Percentiles rank a stretch among this genome's conserved stretches.
Evolutionary conservation across 2,113 vertebrate species (phyloP).

Genomic region (Passer domesticus): DNA sequence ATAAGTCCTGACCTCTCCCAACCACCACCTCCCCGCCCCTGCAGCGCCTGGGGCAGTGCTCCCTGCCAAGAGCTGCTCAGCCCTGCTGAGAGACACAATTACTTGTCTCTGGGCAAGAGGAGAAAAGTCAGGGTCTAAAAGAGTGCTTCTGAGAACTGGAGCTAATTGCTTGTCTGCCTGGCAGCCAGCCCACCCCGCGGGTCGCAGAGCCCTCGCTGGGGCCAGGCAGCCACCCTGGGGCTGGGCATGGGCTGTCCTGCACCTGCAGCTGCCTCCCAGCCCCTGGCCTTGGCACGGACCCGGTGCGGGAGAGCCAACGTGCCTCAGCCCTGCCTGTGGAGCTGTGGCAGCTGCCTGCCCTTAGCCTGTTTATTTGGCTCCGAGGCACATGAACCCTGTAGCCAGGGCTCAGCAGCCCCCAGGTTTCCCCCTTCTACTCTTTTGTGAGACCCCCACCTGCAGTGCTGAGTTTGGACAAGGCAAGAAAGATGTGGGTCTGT

Average conservation of each 20-base stretch:
- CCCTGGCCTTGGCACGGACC: neutral
- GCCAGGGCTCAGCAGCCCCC: neutral
- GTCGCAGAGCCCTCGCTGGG: neutral
- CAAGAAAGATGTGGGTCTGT: neutral
- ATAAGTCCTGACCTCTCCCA: slow-evolving; percentile 25
- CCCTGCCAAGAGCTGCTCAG: slow-evolving; percentile 41
- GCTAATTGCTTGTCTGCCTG: slow-evolving; percentile 49
- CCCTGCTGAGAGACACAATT: slow-evolving; percentile 26
- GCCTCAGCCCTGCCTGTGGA: neutral
- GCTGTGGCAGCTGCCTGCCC: neutral
- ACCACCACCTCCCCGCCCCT: neutral
- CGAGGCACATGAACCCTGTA: neutral
- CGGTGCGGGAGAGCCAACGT: fast-evolving
- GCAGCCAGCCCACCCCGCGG: neutral
- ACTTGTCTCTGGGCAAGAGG: slow-evolving; percentile 46
- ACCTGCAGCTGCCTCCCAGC: slow-evolving; percentile 41
- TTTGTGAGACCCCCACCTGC: neutral
- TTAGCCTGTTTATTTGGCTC: neutral
- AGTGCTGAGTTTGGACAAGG: neutral
- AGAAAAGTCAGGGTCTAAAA: slow-evolving; percentile 48
- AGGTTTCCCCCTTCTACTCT: neutral
- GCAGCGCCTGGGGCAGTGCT: neutral
- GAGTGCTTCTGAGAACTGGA: slow-evolving; percentile 25
- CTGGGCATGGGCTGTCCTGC: neutral
- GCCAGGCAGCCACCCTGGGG: neutral